These are phyloP conservation scores for Falco concolor DNA, from an alignment of 2,797 vertebrate species.

Conservation along the genomic window DNA sequence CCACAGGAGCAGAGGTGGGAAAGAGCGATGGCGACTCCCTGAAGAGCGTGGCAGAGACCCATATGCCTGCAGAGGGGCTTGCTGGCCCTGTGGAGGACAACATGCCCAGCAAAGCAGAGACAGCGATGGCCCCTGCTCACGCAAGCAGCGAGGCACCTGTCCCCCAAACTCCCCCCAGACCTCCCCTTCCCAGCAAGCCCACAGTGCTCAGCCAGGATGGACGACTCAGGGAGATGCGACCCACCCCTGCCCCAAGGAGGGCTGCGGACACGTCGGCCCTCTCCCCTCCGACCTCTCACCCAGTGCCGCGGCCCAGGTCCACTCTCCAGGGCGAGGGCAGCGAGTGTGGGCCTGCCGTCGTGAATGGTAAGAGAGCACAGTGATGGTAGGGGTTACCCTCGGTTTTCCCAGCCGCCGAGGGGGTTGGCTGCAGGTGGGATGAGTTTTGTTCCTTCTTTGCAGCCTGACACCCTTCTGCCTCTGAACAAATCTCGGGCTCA, in stretches of 20 bases:
- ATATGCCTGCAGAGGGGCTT: background rate
- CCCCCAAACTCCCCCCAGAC: constrained; percentile 60
- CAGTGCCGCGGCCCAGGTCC: constrained; percentile 67
- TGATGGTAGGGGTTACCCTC: background rate
- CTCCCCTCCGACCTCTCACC: constrained; percentile 64
- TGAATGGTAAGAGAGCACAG: constrained; percentile 67
- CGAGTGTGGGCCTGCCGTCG: constrained; percentile 47
- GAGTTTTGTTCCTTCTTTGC: background rate
- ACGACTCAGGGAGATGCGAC: constrained; percentile 43
- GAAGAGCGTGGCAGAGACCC: background rate
- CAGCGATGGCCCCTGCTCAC: rapidly evolving
- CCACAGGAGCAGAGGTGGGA: background rate
- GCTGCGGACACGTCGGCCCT: constrained; percentile 40
- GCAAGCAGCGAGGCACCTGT: background rate
- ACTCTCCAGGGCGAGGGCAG: constrained; percentile 54
- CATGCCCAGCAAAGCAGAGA: background rate
- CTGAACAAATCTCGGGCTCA: background rate
- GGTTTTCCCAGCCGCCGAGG: background rate
- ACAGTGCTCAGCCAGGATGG: constrained; percentile 15
- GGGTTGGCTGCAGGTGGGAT: background rate
- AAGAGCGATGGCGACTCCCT: background rate
- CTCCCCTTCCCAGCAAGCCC: constrained; percentile 68
- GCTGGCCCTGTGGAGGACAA: background rate
- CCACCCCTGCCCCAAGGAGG: constrained; percentile 75
- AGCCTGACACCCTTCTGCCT: background rate